Evolutionary conservation across 1,140 invertebrate species (phyloP), one percentile per base, ranked within the genome.

Genomic region (Campodea augens): DNA sequence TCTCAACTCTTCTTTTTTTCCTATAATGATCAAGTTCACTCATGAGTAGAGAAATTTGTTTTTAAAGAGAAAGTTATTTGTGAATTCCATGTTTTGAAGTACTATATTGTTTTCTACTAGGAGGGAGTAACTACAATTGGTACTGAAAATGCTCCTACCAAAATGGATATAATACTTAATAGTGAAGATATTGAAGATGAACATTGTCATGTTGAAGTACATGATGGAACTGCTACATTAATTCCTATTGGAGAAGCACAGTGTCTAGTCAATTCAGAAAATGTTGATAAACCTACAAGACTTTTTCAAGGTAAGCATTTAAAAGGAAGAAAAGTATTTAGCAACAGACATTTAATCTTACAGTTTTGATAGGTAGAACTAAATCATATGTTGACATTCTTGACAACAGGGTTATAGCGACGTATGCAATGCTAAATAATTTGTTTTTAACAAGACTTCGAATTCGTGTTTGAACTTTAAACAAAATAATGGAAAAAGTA

Each of bases 181-280:
- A 84, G 84, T 37, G 70, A 72, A 19, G 85, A 81, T n/a, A 77
- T 90, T 49, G 71, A 85, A 49, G 62, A 75, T 4, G 75, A 88
- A 56, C 87, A 92, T 62, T 90, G 87, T 59, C 69, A 73, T 18
- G 78, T 92, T 45, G 70, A 76, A 22, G 63, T 90, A 12, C 62
- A 72, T 36, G 71, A 72, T 42, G 82, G 83, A 2, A 70, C 75
- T 1, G 85, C 85, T 10, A 85, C 75, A 4, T 63, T 92, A 22
- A 69, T 73, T 55, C 86, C 87, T 0, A 64, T 74, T 44, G 69
- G 71, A 5, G 60, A 65, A 47, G 71, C 83, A 3, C 71, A 84
- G 54, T 88, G 86, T 61, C 80, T 77, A 74, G 75, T 91, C 23
- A 90, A 92, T 67, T 84, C 78, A 1, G 72, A 75, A 27, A 65